Evolutionary conservation across 2,113 vertebrate species (phyloP).

Genomic region (Scopus umbretta): DNA sequence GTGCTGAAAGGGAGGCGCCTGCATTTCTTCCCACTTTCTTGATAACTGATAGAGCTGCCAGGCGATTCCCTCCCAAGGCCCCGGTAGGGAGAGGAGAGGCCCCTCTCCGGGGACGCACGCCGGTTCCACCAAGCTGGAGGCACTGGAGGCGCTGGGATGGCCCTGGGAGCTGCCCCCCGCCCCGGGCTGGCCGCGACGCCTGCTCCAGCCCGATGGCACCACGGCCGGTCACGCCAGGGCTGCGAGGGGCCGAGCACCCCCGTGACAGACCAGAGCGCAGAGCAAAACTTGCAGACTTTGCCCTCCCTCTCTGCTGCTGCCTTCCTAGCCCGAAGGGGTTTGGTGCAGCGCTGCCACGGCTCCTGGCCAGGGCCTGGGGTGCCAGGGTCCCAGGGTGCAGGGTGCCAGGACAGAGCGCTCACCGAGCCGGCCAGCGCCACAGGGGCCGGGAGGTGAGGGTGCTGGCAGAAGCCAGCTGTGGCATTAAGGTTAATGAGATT

Average conservation of each 20-base stretch:
- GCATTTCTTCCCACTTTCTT: neutral
- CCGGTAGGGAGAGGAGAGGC: neutral
- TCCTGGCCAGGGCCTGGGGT: neutral
- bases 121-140: neutral
- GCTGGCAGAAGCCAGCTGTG: neutral
- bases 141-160: accelerated
- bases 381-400: neutral
- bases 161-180: neutral
- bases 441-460: neutral
- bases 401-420: neutral
- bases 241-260: neutral
- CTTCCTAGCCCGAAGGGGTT: neutral
- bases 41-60: neutral
- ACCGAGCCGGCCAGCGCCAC: accelerated
- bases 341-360: too few species aligned
- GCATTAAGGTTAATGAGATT: conserved; percentile 59
- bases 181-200: accelerated
- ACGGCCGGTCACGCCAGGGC: accelerated
- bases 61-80: neutral
- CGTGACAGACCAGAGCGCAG: accelerated
- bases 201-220: neutral
- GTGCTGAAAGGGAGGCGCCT: neutral
- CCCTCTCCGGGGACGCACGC: accelerated
- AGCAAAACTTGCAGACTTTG: neutral
- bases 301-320: neutral